A percentile compares a stretch with the other conserved stretches of the same genome.
Evolutionary conservation across 2,888 invertebrate species (phyloP).

Genomic region (Colostygia pectinataria): DNA sequence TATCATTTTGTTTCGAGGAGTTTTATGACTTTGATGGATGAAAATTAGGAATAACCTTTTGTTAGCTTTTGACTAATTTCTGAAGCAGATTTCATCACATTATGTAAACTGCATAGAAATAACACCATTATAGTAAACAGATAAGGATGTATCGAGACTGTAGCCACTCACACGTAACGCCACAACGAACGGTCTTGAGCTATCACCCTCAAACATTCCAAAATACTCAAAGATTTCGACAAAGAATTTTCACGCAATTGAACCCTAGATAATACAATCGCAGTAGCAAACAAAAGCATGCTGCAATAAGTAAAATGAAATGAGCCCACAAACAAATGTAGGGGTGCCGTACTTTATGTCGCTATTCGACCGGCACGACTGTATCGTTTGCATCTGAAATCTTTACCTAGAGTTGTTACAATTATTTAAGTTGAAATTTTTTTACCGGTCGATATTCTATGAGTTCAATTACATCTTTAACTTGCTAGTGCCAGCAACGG

Average conservation of each 20-base stretch:
- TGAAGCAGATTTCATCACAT: background rate
- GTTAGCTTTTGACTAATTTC: background rate
- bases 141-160: too few relatives aligned
- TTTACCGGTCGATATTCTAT: too few relatives aligned
- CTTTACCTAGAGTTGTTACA: conserved; percentile 48
- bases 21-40: conserved; percentile 4
- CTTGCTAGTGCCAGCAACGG: too few relatives aligned
- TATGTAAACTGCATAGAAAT: background rate
- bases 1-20: conserved; percentile 38
- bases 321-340: conserved; percentile 73
- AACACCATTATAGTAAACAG: too few relatives aligned
- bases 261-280: too few relatives aligned
- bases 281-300: conserved; percentile 41
- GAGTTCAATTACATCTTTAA: too few relatives aligned
- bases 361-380: conserved; percentile 49
- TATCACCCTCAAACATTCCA: too few relatives aligned
- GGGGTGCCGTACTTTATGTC: conserved; percentile 64
- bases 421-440: too few relatives aligned
- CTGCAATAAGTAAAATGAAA: conserved; percentile 68
- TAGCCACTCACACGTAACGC: too few relatives aligned
- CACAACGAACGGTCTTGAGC: too few relatives aligned
- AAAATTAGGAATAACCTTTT: background rate
- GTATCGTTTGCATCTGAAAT: conserved; percentile 81
- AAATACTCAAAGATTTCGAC: too few relatives aligned
- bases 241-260: too few relatives aligned